Conservation (phyloP, 1,140 invertebrate species). For the Monomorium pharaonis region DNA sequence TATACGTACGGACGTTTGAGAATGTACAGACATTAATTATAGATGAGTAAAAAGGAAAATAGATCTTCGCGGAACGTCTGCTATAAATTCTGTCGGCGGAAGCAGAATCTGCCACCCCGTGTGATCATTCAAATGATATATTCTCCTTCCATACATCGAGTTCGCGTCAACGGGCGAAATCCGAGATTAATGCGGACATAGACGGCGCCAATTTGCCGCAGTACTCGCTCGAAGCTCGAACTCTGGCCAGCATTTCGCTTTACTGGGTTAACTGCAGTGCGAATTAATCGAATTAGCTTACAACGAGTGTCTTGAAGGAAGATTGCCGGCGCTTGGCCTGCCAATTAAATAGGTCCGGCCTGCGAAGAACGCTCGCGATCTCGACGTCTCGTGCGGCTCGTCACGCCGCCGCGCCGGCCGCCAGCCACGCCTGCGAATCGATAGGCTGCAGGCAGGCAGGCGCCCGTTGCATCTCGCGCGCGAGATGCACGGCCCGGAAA, state of each 20-base stretch:
- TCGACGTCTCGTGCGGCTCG: constrained; percentile 19
- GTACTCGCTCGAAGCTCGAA: not conserved
- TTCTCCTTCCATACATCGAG: not conserved
- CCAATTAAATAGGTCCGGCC: not conserved
- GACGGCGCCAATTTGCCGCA: not conserved
- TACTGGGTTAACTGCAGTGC: not conserved
- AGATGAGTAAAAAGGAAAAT: too few relatives aligned
- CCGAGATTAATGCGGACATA: not conserved
- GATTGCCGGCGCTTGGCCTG: not conserved
- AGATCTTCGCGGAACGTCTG: too few relatives aligned
- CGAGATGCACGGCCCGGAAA: constrained; percentile 28
- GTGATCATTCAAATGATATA: too few relatives aligned
- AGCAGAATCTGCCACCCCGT: too few relatives aligned
- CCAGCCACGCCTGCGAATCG: constrained; percentile 42
- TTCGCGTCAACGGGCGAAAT: not conserved
- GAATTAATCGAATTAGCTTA: not conserved
- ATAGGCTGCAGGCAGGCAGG: constrained; percentile 21
- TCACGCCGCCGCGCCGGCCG: too few relatives aligned
- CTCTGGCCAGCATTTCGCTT: not conserved
- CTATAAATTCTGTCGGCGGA: too few relatives aligned
- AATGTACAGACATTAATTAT: too few relatives aligned
- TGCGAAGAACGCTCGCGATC: not conserved
- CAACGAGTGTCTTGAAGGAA: not conserved
- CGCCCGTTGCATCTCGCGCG: constrained; percentile 4
- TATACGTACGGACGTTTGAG: too few relatives aligned